Base-by-base conservation (phyloP, 2,888 invertebrate genomes). In the Eucriotettix oculatus region DNA sequence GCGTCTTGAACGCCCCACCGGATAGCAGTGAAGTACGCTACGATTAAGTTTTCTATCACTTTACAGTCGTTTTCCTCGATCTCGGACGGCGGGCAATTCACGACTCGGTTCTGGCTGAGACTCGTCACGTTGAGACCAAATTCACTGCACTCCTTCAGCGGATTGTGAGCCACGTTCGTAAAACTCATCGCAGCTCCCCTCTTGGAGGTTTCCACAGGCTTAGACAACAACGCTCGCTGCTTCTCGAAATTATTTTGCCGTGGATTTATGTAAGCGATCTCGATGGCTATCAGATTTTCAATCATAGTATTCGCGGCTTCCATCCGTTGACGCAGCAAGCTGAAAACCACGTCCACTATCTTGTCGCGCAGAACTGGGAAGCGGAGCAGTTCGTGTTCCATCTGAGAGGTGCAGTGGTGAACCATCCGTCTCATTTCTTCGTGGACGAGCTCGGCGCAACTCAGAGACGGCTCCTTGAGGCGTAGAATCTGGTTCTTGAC, bases 341-440 rank as follows among this genome's bases (percentile, higher is more conserved):
- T 74, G 17, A 80, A 80, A 1, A 83, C 80, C 9, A 84, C 82
- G 68, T 81, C 81, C 54, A 80, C 76, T 63, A 84, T 82, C 61
- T 75, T 75, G 66, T 82, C 81, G 68, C 81, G 80, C 16, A 83
- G 74, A 66, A 77, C 76, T 0, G 83, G 83, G 68, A 84, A 83
- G 11, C 83, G 74, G 29, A 79, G 69, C 77, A 84, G 79, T 68
- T 81, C 79, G 71, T 78, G 78, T 71, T 79, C 72, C 11, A 72
- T 71, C 70, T 80, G 79, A 41, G 78, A 76, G 40, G 81, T 82
- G 69, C 82, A 83, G 66, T 81, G 80, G 67, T 83, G 81, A 43
- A 83, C 79, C 64, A 83, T 83, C 48, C 82, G 71, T 69, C 82
- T 79, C 78, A 84, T 78, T 70, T 84, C 84, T 67, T 84, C 82